A percentile compares a stretch with the other conserved stretches of the same genome.
These are phyloP conservation scores for Crenuchus spilurus DNA, from an alignment of 2,797 vertebrate species.

Conservation along the genomic window DNA sequence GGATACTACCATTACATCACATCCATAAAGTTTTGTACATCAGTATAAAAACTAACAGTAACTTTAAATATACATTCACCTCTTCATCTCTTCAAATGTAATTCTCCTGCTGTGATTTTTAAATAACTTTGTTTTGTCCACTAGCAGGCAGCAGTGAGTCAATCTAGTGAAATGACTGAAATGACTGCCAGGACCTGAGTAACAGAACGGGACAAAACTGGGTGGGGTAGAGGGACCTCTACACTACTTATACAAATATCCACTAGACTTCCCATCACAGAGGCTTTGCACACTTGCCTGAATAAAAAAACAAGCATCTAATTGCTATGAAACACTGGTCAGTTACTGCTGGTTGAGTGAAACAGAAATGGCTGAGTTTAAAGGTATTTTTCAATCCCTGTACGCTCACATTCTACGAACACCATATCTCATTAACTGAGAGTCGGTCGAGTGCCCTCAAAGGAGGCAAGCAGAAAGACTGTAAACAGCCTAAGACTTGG, in stretches of 20 bases:
- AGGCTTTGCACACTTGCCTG: not conserved
- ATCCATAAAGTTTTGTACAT: not conserved
- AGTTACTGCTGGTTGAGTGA: not conserved
- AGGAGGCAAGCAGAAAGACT: constrained; percentile 8
- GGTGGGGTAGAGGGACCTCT: not conserved
- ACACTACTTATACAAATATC: not conserved
- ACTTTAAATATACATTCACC: not conserved
- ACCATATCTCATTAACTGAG: constrained; percentile 15
- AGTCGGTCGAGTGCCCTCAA: not conserved
- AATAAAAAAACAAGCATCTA: not conserved
- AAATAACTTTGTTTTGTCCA: constrained; percentile 3
- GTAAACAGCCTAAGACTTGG: constrained; percentile 16
- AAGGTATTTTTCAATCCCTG: not conserved
- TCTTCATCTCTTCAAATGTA: not conserved
- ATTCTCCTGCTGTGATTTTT: not conserved
- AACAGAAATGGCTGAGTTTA: not conserved
- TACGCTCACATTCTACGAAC: not conserved
- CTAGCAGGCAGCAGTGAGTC: constrained; percentile 10
- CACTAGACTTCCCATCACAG: not conserved
- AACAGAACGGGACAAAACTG: not conserved
- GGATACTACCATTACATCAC: not conserved
- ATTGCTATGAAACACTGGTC: constrained; percentile 5
- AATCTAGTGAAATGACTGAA: not conserved
- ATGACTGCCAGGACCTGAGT: not conserved
- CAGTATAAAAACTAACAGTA: not conserved